phyloP scores from a whole-genome alignment of 2,797 vertebrate genomes.

The Peromyscus eremicus region DNA sequence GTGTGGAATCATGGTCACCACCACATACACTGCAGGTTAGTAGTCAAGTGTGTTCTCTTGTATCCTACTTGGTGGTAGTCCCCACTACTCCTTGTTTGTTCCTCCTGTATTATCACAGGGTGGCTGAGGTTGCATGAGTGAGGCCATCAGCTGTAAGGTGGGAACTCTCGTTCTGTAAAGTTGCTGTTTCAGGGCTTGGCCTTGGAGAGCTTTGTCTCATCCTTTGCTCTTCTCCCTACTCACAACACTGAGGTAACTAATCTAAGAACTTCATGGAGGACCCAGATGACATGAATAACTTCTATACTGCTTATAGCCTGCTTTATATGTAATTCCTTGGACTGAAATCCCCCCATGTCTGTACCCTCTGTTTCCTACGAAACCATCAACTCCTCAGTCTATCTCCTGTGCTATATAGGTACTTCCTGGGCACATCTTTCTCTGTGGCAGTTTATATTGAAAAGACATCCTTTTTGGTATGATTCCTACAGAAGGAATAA shows the following conservation, averaged over 20 bases:
- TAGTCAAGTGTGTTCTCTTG: background rate
- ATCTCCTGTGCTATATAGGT: too few relatives aligned
- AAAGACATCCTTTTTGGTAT: too few relatives aligned
- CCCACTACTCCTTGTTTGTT: too few relatives aligned
- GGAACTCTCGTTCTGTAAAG: too few relatives aligned
- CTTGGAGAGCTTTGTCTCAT: background rate
- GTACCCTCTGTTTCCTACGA: background rate
- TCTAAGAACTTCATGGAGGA: background rate
- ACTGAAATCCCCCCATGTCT: background rate
- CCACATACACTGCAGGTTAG: fast-evolving
- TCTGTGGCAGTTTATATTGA: background rate
- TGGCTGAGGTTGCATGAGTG: background rate
- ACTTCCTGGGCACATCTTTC: background rate
- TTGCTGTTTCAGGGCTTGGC: background rate
- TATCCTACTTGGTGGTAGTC: background rate
- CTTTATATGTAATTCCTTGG: background rate
- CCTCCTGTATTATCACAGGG: background rate
- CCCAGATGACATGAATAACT: background rate
- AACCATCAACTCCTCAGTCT: background rate
- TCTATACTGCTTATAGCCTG: background rate
- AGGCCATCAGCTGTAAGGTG: background rate
- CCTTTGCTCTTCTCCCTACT: background rate
- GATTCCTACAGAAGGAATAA: background rate
- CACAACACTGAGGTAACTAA: background rate
- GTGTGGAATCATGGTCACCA: background rate